Base-by-base conservation (phyloP, 2,113 vertebrate genomes). In the Cinclus cinclus region DNA sequence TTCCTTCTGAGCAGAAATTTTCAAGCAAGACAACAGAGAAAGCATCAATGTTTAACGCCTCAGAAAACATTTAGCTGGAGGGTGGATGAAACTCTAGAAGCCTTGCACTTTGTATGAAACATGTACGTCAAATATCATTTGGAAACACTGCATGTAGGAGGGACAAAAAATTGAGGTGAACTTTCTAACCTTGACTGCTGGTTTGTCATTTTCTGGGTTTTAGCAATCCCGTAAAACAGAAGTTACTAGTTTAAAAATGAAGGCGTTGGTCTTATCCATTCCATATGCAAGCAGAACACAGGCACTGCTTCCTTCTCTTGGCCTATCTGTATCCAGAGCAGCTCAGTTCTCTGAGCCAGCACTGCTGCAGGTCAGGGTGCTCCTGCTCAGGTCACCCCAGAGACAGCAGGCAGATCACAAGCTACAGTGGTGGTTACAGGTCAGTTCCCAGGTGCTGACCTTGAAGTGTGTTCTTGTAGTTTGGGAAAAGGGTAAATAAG, bases 1-100 rank as follows among this genome's bases (percentile, higher is more conserved):
- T 93, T 94, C 68, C 56, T 68, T 89, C 31, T 31, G 35, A 93
- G 68, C 73, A 89, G 91, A 77, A 87, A 59, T 56, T 64, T 86
- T 22, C 52, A 82, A 74, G 59, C 49, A 86, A 93, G 63, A 33
- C 33, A 86, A 31, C 23, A 89, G 47, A 67, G 79, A 71, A 83
- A 56, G 49, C 31, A 27, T 58, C 69, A 62, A 41, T 69, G 47
- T 79, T 94, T 68, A 73, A 41, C 74, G 85, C 84, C 74, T 95
- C n/a, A 59, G 65, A 79, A 89, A 42, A 49, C 8, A 41, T 44
- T 87, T 67, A 82, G 25, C 44, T 37, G 6, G 74, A 81, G 53
- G 41, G 37, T 33, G 62, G 44, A 60, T 92, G 30, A 73, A 42
- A 62, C 15, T 79, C 31, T 52, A 52, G 39, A 92, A 86, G 13